Evolutionary conservation across 2,113 vertebrate genomes (phyloP).

Genomic region (Illadopsis cleaveri): DNA sequence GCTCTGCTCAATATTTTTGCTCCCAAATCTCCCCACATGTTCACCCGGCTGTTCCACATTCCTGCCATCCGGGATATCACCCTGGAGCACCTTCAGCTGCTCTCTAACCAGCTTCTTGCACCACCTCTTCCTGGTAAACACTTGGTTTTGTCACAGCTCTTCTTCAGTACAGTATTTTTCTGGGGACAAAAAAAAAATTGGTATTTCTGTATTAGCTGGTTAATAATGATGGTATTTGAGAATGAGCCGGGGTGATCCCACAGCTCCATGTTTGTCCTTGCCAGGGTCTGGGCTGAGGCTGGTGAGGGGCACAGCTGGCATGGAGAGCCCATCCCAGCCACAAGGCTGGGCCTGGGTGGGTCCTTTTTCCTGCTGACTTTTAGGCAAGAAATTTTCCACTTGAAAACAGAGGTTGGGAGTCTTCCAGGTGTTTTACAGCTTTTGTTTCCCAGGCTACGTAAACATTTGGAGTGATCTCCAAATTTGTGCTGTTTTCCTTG

Average conservation of each 20-base stretch:
- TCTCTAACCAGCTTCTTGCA: conserved; percentile 96
- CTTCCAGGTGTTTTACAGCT: background rate
- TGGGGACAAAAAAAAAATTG: background rate
- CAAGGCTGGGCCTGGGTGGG: background rate
- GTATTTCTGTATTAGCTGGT: background rate
- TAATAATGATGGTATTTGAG: background rate
- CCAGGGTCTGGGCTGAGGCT: background rate
- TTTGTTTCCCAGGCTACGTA: background rate
- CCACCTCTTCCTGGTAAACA: conserved; percentile 91
- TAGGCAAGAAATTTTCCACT: background rate
- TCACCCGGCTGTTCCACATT: conserved; percentile 96
- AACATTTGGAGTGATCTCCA: background rate
- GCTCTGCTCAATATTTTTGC: conserved; percentile 97
- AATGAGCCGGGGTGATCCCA: background rate
- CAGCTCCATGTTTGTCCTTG: fast-evolving
- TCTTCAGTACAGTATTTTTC: background rate
- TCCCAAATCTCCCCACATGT: conserved; percentile 93
- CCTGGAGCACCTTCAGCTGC: conserved; percentile 93
- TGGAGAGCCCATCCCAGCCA: background rate
- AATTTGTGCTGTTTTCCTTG: background rate
- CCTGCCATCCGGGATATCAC: conserved; percentile 95
- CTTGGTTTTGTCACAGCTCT: background rate
- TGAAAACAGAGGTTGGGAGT: background rate
- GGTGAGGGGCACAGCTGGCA: background rate
- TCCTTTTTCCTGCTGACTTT: background rate